Percentiles rank a stretch among this genome's conserved stretches.
Evolutionary conservation across 1,140 invertebrate species (phyloP).

Genomic region (Reticulitermes speratus): DNA sequence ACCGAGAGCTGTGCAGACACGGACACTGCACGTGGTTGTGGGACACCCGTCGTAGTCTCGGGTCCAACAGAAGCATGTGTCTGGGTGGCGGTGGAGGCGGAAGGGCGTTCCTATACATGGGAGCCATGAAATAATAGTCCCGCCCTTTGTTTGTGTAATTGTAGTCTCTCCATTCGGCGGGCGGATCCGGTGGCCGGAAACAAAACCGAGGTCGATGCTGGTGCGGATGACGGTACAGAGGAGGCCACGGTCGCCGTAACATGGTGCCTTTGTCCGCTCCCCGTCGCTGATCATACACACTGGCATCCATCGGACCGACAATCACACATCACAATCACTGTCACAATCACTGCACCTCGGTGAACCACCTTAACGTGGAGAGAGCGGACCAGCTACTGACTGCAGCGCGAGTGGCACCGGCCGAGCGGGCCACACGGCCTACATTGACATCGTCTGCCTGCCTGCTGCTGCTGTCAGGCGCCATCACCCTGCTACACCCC

Average conservation of each 20-base stretch:
- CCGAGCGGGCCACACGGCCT: neutral
- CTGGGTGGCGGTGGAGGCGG: constrained; percentile 54
- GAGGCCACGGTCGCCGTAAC: constrained; percentile 41
- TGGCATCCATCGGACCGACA: neutral
- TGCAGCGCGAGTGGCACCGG: neutral
- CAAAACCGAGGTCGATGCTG: neutral
- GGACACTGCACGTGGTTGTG: neutral
- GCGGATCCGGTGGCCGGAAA: constrained; percentile 26
- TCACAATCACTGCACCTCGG: neutral
- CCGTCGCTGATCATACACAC: neutral
- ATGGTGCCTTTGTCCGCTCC: constrained; percentile 28
- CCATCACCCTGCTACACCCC: too few relatives aligned
- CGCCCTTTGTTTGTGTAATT: constrained; percentile 54
- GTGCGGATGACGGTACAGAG: constrained; percentile 38
- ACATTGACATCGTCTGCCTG: too few relatives aligned
- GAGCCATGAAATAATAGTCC: constrained; percentile 68
- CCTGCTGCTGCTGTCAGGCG: too few relatives aligned
- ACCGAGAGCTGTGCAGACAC: constrained; percentile 45
- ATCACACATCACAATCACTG: neutral
- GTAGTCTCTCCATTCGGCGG: constrained; percentile 46
- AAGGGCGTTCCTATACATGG: constrained; percentile 63
- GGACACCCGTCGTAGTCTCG: constrained; percentile 46
- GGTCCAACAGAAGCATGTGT: constrained; percentile 24
- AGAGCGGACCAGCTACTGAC: neutral
- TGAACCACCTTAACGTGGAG: neutral